Conservation (phyloP, 2,888 invertebrate genomes). For the Cephonodes hylas region DNA sequence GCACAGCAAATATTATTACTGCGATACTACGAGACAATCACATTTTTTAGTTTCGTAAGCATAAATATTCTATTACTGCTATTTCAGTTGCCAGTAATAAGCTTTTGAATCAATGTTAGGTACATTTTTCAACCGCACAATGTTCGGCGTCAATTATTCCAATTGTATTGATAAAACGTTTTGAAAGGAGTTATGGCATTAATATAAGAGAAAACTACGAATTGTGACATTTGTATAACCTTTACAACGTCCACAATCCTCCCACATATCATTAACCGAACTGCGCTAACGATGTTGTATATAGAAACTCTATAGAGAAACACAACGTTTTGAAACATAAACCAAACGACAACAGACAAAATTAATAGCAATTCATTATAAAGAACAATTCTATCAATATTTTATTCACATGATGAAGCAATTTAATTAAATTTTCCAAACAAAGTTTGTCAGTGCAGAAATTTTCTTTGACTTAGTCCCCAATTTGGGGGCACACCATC, state of each 20-base stretch:
- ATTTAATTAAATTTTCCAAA: constrained; percentile 62
- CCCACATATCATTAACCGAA: not conserved
- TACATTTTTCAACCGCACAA: not conserved
- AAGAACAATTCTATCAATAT: constrained; percentile 33
- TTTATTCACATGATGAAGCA: constrained; percentile 46
- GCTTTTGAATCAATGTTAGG: not conserved
- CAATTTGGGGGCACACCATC: constrained; percentile 65
- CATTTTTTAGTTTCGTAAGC: too few species aligned
- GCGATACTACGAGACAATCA: too few species aligned
- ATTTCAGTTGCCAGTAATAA: not conserved
- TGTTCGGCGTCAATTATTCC: not conserved
- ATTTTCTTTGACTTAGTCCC: constrained; percentile 56
- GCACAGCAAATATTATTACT: too few species aligned
- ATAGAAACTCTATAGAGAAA: not conserved
- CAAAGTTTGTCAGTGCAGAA: constrained; percentile 56
- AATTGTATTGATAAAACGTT: not conserved
- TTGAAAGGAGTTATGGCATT: not conserved
- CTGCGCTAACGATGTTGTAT: not conserved
- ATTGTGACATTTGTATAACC: not conserved
- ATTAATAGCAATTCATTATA: constrained; percentile 9
- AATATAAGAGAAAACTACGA: not conserved
- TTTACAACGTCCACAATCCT: not conserved
- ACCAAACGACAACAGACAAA: constrained; percentile 3
- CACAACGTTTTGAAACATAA: constrained; percentile 9
- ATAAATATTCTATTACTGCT: not conserved